Evolutionary conservation across 2,113 vertebrate genomes (phyloP).

Genomic region (Eurystomus gularis): DNA sequence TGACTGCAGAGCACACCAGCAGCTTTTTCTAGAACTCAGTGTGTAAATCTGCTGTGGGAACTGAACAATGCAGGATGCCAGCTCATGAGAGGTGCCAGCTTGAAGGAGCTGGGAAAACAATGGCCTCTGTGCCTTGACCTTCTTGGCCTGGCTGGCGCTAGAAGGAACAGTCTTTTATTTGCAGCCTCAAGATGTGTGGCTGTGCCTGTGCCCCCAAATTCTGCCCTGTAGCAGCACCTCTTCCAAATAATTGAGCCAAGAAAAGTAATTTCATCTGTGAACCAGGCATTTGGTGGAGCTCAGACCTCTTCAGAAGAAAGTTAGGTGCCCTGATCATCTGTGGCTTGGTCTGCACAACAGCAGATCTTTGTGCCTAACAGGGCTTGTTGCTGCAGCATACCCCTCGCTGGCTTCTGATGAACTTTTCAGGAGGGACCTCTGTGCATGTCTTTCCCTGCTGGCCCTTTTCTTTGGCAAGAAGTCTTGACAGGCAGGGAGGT

Average conservation of each 20-base stretch:
- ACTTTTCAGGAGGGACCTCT: not conserved
- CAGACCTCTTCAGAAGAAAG: not conserved
- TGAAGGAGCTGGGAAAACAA: not conserved
- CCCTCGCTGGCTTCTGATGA: not conserved
- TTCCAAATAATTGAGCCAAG: not conserved
- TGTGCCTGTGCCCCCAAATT: not conserved
- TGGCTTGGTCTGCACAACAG: not conserved
- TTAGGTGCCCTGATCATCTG: not conserved
- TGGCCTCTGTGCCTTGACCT: not conserved
- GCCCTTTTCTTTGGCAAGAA: not conserved
- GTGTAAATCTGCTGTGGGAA: not conserved
- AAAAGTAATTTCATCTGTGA: not conserved
- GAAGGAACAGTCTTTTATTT: not conserved
- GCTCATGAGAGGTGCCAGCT: not conserved
- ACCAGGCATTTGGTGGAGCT: not conserved
- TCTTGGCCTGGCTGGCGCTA: not conserved
- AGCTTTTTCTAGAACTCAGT: not conserved
- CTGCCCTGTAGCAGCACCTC: not conserved
- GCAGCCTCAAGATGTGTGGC: fast-evolving
- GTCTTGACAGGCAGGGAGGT: not conserved
- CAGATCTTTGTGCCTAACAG: not conserved
- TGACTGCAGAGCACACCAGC: not conserved
- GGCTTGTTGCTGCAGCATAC: not conserved
- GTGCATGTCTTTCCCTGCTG: fast-evolving
- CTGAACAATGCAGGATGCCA: not conserved